Percentiles rank a stretch among this genome's conserved stretches.
These are phyloP conservation scores for Clitarchus hookeri DNA, from an alignment of 2,888 invertebrate genomes.

Conservation along the genomic window DNA sequence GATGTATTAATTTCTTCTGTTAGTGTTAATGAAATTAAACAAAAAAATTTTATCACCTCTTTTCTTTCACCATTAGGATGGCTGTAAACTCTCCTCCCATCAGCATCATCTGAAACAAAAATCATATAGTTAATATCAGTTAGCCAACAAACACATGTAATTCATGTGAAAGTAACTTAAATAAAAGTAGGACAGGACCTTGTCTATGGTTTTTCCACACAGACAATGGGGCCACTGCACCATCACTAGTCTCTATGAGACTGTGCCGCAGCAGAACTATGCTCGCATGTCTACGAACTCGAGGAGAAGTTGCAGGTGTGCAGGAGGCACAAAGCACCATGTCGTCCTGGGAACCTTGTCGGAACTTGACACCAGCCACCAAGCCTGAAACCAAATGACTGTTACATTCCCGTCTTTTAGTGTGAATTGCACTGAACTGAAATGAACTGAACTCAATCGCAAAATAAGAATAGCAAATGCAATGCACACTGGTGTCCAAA, in stretches of 20 bases:
- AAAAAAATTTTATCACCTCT: background rate
- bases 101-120: background rate
- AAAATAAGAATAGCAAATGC: too few relatives aligned
- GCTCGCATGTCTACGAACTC: conserved; percentile 45
- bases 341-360: conserved; percentile 44
- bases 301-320: conserved; percentile 39
- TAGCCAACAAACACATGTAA: background rate
- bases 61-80: background rate
- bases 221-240: conserved; percentile 34
- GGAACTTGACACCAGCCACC: conserved; percentile 38
- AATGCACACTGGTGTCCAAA: too few relatives aligned
- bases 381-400: conserved; percentile 32
- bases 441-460: too few relatives aligned
- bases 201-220: conserved; percentile 37
- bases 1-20: too few relatives aligned
- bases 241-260: conserved; percentile 39
- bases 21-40: too few relatives aligned
- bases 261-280: conserved; percentile 44
- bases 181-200: background rate
- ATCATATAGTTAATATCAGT: background rate
- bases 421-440: too few relatives aligned
- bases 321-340: conserved; percentile 42
- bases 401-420: too few relatives aligned
- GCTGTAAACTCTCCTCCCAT: background rate
- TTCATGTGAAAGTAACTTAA: background rate